Evolutionary conservation across 2,797 vertebrate species (phyloP).

Genomic region (Xerus rutilus): DNA sequence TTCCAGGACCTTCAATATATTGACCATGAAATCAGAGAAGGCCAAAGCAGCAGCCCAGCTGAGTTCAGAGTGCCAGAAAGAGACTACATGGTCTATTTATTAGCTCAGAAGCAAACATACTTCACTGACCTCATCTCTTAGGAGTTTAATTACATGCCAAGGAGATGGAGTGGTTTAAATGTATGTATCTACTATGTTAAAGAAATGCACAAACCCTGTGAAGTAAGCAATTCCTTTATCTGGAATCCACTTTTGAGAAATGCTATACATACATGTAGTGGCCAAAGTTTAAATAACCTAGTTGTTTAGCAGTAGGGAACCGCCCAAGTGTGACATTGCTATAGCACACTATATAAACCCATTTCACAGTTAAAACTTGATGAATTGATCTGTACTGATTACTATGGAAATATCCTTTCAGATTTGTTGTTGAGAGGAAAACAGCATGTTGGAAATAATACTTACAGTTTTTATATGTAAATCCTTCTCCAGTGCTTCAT

Average conservation of each 20-base stretch:
- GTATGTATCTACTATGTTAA: neutral
- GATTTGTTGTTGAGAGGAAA: neutral
- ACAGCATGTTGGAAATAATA: constrained; percentile 1
- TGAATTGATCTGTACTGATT: neutral
- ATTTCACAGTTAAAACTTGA: neutral
- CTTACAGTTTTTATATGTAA: neutral
- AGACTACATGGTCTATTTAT: accelerated
- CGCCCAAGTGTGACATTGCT: neutral
- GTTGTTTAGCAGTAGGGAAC: neutral
- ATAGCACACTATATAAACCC: neutral
- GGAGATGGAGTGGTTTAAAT: neutral
- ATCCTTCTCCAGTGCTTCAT: neutral
- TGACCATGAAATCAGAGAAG: neutral
- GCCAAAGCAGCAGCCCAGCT: neutral
- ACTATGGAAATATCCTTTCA: neutral
- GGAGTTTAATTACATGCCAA: neutral
- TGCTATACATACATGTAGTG: neutral
- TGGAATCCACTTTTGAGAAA: neutral
- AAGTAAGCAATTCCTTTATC: neutral
- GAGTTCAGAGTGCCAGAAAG: accelerated
- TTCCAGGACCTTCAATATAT: neutral
- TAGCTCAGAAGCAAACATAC: neutral
- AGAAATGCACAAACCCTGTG: neutral
- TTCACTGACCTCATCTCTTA: neutral
- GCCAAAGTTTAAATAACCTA: neutral